These are phyloP conservation scores for Eulithis prunata DNA, from an alignment of 2,888 invertebrate genomes.

Conservation along the genomic window DNA sequence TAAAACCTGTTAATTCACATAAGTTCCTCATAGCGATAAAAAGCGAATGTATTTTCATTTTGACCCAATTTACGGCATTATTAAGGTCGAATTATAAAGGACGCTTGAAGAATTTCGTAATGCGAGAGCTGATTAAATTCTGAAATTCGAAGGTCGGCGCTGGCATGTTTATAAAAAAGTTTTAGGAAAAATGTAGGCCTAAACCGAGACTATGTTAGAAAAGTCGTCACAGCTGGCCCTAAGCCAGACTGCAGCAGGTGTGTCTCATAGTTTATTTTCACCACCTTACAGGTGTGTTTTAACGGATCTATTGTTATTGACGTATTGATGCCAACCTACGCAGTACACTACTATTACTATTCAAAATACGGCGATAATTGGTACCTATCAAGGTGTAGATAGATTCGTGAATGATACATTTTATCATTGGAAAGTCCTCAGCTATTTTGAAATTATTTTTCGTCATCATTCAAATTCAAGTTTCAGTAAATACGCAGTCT, in stretches of 20 bases:
- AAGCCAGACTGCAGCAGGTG: constrained; percentile 20
- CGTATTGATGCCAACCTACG: constrained; percentile 6
- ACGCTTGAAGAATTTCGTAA: constrained; percentile 31
- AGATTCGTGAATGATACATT: too few relatives aligned
- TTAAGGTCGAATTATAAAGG: constrained; percentile 31
- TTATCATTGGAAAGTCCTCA: too few relatives aligned
- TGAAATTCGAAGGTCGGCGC: constrained; percentile 19
- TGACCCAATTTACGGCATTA: constrained; percentile 28
- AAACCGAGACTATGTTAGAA: neutral
- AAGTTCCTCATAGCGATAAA: constrained; percentile 13
- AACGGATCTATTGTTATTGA: constrained; percentile 16
- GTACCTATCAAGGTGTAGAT: too few relatives aligned
- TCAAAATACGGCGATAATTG: too few relatives aligned
- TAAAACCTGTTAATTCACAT: constrained; percentile 3
- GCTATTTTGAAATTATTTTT: too few relatives aligned
- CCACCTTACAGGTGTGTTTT: constrained; percentile 17
- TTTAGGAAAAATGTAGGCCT: constrained; percentile 6
- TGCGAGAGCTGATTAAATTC: constrained; percentile 28
- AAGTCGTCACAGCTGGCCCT: constrained; percentile 14
- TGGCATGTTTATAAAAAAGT: constrained; percentile 11
- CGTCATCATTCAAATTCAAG: too few relatives aligned
- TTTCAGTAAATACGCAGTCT: too few relatives aligned
- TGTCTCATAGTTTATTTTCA: constrained; percentile 13
- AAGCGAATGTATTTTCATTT: constrained; percentile 22
- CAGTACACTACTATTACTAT: too few relatives aligned